Evolutionary conservation across 2,113 vertebrate species (phyloP).

Genomic region (Orycteropus afer): DNA sequence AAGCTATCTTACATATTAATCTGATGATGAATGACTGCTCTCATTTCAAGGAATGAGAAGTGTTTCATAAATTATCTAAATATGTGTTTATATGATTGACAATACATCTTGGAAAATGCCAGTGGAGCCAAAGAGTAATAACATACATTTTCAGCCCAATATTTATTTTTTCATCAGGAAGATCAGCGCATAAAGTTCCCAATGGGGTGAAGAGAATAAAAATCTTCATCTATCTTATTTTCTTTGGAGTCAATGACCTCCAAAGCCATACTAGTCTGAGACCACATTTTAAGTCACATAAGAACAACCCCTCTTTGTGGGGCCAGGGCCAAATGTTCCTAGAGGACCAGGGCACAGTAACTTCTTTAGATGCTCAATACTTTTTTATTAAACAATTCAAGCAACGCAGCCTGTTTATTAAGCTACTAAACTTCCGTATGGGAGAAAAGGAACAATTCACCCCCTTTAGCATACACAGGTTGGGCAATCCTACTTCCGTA

Average conservation of each 20-base stretch:
- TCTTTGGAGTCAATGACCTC: not conserved
- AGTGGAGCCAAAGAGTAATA: not conserved
- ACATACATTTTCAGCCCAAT: slow-evolving; percentile 11
- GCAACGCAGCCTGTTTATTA: not conserved
- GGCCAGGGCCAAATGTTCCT: not conserved
- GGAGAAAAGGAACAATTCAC: not conserved
- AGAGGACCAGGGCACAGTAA: not conserved
- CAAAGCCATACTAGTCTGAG: not conserved
- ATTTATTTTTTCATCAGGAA: not conserved
- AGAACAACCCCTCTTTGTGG: not conserved
- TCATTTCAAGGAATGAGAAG: slow-evolving; percentile 27
- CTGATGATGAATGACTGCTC: slow-evolving; percentile 7
- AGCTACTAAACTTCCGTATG: not conserved
- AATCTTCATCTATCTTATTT: not conserved
- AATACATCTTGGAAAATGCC: slow-evolving; percentile 39
- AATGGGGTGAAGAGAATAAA: not conserved
- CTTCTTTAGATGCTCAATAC: not conserved
- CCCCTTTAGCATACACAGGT: not conserved
- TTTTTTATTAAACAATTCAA: not conserved
- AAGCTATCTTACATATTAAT: not conserved
- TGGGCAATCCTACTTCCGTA: too few species aligned
- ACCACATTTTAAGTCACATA: not conserved
- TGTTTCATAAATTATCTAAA: slow-evolving; percentile 61
- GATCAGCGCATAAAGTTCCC: not conserved
- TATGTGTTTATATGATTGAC: slow-evolving; percentile 8